Conservation (phyloP, 2,888 invertebrate genomes). For the Drosophila mettleri region DNA sequence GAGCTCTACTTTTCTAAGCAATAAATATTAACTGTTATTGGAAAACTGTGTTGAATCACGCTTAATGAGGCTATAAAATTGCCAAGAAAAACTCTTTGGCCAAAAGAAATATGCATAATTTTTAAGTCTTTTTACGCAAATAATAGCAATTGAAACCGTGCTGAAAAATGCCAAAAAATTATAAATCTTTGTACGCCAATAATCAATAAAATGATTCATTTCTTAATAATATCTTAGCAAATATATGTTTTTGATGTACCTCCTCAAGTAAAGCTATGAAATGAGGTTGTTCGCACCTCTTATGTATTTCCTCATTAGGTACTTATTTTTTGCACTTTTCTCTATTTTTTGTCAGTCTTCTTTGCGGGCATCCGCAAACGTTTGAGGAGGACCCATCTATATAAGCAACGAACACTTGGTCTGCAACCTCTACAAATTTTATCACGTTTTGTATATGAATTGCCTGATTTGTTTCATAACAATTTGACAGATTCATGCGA, state of each 20-base stretch:
- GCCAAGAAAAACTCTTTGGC: no score
- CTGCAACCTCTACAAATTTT: background rate
- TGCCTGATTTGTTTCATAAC: background rate
- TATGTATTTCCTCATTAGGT: no score
- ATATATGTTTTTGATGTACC: background rate
- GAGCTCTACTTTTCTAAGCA: background rate
- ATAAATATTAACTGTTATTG: background rate
- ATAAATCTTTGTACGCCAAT: background rate
- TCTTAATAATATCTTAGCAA: background rate
- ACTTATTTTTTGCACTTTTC: no score
- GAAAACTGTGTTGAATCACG: no score
- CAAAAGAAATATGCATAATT: no score
- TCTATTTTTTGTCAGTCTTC: background rate
- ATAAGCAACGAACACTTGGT: background rate
- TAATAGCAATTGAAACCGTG: no score
- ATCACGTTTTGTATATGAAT: constrained; percentile 5
- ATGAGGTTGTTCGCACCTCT: no score
- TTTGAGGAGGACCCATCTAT: background rate
- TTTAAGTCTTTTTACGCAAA: no score
- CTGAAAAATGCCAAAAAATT: background rate
- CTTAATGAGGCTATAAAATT: no score
- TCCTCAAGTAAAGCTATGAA: no score
- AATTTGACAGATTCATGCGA: background rate
- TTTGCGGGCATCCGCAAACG: background rate
- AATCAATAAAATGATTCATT: background rate